phyloP scores from a whole-genome alignment of 2,797 vertebrate genomes.

The Poeciliopsis infans region DNA sequence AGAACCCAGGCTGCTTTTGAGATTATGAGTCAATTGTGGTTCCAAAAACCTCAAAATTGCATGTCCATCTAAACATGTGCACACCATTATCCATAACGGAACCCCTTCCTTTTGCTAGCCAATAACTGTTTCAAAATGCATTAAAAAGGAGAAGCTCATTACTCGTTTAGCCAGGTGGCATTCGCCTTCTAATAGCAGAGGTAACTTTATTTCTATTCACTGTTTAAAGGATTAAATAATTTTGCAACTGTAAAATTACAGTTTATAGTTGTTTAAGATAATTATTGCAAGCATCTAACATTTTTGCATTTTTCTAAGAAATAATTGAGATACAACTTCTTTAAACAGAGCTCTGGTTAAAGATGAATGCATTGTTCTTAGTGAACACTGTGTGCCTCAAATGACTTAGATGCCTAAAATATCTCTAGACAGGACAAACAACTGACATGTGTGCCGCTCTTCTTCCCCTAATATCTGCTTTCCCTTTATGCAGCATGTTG shows the following conservation, averaged over 20 bases:
- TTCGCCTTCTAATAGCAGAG: slow-evolving; percentile 4
- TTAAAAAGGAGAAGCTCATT: slow-evolving; percentile 25
- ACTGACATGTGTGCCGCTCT: slow-evolving; percentile 51
- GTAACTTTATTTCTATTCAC: slow-evolving; percentile 52
- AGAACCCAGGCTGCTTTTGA: slow-evolving; percentile 45
- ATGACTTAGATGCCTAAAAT: slow-evolving; percentile 41
- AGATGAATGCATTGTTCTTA: slow-evolving; percentile 7
- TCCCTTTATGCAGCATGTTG: slow-evolving; percentile 60
- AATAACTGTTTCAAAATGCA: neutral
- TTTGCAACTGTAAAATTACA: neutral
- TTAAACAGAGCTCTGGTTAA: neutral
- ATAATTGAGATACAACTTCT: neutral
- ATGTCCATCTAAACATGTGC: slow-evolving; percentile 18
- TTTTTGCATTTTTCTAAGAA: neutral
- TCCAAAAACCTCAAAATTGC: slow-evolving; percentile 11
- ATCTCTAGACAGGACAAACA: slow-evolving; percentile 44
- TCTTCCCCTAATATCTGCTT: slow-evolving; percentile 48
- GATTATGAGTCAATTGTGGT: slow-evolving; percentile 36
- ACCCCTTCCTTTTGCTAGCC: neutral
- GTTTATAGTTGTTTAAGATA: neutral
- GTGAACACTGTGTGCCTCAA: slow-evolving; percentile 28
- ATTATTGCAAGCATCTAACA: neutral
- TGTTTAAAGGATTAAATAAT: neutral
- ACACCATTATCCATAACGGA: neutral
- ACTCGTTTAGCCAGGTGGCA: slow-evolving; percentile 84